phyloP scores from a whole-genome alignment of 2,797 vertebrate species.

The Eospalax fontanierii region DNA sequence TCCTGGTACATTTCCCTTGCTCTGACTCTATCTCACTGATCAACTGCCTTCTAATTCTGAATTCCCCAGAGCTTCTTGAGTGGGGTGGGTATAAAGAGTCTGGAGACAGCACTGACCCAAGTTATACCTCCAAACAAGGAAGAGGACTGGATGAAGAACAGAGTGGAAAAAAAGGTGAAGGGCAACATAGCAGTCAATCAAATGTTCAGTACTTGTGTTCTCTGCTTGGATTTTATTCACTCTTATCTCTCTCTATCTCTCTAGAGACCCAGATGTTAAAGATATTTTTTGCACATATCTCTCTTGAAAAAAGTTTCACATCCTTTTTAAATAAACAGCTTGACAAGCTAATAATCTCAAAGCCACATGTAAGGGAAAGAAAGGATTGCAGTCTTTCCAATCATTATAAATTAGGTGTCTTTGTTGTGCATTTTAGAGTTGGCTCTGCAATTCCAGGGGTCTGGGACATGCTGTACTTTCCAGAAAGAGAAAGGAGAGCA shows the following conservation, averaged over 20 bases:
- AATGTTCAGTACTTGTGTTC: background rate
- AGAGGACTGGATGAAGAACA: background rate
- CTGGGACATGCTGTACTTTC: background rate
- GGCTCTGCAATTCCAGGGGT: conserved; percentile 40
- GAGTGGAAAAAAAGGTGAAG: background rate
- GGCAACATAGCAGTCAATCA: background rate
- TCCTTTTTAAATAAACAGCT: conserved; percentile 44
- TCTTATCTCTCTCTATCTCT: background rate
- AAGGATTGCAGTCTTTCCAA: background rate
- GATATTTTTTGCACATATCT: background rate
- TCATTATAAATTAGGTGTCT: background rate
- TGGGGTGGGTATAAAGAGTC: background rate
- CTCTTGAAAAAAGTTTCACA: background rate
- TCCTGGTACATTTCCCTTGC: background rate
- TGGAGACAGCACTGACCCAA: background rate
- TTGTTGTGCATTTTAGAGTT: background rate
- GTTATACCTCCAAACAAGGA: background rate
- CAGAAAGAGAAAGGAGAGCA: conserved; percentile 3
- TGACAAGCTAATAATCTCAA: background rate
- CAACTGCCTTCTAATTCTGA: background rate
- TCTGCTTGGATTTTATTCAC: background rate
- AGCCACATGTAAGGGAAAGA: background rate
- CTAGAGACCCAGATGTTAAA: background rate
- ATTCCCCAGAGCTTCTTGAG: background rate
- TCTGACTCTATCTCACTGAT: background rate